A percentile compares a stretch with the other conserved stretches of the same genome.
phyloP scores from a whole-genome alignment of 2,888 invertebrate species.

The Tanaodytes sp. region DNA sequence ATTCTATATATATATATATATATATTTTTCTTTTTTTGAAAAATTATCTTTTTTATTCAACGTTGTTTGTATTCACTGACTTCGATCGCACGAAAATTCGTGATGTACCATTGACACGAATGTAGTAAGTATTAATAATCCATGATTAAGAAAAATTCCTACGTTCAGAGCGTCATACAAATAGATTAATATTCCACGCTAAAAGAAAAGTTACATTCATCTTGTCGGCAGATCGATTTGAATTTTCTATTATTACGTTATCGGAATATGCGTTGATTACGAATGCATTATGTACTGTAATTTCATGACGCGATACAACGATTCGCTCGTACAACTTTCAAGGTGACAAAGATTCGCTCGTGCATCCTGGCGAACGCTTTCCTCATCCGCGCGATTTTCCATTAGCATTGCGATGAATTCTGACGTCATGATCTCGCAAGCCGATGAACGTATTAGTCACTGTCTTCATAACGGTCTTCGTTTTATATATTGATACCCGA shows the following conservation, averaged over 20 bases:
- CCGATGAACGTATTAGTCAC: constrained; percentile 70
- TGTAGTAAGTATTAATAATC: constrained; percentile 26
- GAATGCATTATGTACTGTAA: constrained; percentile 43
- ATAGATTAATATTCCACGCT: constrained; percentile 18
- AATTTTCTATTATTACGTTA: constrained; percentile 45
- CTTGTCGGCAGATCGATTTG: constrained; percentile 33
- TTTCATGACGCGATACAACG: constrained; percentile 53
- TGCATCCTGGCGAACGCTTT: constrained; percentile 49
- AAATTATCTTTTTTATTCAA: too few relatives aligned
- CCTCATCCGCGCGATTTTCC: constrained; percentile 53
- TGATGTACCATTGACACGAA: too few relatives aligned
- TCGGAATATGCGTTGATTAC: constrained; percentile 43
- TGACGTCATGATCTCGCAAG: constrained; percentile 68
- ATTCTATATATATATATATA: too few relatives aligned
- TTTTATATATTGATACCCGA: constrained; percentile 56
- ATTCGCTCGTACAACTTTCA: constrained; percentile 47
- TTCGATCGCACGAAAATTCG: too few relatives aligned
- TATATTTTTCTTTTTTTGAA: too few relatives aligned
- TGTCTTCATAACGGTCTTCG: constrained; percentile 62
- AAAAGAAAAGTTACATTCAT: constrained; percentile 36
- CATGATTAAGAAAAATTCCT: constrained; percentile 42
- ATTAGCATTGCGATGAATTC: constrained; percentile 52
- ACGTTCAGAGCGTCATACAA: constrained; percentile 28
- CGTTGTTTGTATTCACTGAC: too few relatives aligned
- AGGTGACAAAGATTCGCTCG: constrained; percentile 53